These are phyloP conservation scores for Gnathonemus longibarbis DNA, from an alignment of 2,113 vertebrate species.

Conservation along the genomic window DNA sequence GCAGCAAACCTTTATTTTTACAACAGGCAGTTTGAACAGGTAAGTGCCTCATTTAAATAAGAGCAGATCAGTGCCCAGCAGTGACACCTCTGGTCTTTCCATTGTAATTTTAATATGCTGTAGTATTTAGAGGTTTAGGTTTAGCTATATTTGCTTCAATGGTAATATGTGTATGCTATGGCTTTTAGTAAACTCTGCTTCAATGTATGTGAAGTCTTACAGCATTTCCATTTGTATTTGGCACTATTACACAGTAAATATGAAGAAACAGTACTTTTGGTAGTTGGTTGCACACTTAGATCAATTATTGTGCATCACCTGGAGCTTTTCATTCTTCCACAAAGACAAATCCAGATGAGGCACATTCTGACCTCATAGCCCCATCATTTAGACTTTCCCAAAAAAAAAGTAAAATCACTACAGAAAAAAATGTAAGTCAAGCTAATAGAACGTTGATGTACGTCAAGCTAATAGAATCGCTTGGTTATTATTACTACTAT, in stretches of 20 bases:
- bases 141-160: neutral
- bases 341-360: neutral
- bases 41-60: slow-evolving; percentile 31
- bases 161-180: neutral
- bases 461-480: neutral
- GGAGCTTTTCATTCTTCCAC: neutral
- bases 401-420: neutral
- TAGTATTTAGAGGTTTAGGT: neutral
- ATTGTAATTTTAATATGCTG: neutral
- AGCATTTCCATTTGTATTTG: neutral
- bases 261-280: neutral
- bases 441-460: neutral
- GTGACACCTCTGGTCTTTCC: neutral
- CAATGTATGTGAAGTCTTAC: neutral
- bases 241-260: neutral
- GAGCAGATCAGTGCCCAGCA: neutral
- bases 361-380: neutral
- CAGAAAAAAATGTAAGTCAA: neutral
- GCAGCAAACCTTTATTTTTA: slow-evolving; percentile 67
- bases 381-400: neutral
- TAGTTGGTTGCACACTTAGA: neutral
- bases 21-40: slow-evolving; percentile 68
- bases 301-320: neutral
- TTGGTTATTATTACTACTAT: neutral
- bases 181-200: neutral